phyloP scores from a whole-genome alignment of 2,888 invertebrate genomes.

The Rhingia rostrata region DNA sequence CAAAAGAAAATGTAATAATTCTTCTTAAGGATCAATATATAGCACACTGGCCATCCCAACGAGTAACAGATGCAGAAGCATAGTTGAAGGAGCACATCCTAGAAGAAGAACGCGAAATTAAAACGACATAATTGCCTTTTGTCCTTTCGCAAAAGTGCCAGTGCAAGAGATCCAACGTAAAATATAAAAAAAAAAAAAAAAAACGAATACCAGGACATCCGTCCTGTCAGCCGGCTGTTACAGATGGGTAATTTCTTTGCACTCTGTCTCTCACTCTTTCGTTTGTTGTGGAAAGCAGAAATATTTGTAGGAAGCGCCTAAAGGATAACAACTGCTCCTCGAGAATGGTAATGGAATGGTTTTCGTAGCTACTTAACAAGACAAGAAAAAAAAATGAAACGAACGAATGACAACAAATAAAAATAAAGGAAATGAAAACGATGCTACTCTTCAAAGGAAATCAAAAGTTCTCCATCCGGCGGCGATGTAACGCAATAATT shows the following conservation, averaged over 20 bases:
- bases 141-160: constrained; percentile 58
- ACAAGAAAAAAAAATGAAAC: background rate
- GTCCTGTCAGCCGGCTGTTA: constrained; percentile 63
- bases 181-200: constrained; percentile 15
- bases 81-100: constrained; percentile 23
- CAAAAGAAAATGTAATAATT: constrained; percentile 9
- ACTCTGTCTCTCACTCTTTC: background rate
- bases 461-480: constrained; percentile 68
- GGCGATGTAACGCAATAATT: constrained; percentile 67
- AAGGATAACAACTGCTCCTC: constrained; percentile 40
- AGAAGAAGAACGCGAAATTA: constrained; percentile 67
- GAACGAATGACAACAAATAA: constrained; percentile 25
- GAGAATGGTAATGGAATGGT: constrained; percentile 29
- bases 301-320: constrained; percentile 48
- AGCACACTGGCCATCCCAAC: background rate
- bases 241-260: constrained; percentile 65
- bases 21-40: constrained; percentile 12
- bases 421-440: constrained; percentile 25
- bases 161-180: background rate
- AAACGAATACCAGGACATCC: constrained; percentile 50
- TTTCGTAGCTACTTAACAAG: constrained; percentile 59
- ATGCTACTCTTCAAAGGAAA: constrained; percentile 60
- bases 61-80: constrained; percentile 51
- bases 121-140: constrained; percentile 72
- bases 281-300: background rate